Evolutionary conservation across 2,797 vertebrate species (phyloP).

Genomic region (Arremon brunneinucha): DNA sequence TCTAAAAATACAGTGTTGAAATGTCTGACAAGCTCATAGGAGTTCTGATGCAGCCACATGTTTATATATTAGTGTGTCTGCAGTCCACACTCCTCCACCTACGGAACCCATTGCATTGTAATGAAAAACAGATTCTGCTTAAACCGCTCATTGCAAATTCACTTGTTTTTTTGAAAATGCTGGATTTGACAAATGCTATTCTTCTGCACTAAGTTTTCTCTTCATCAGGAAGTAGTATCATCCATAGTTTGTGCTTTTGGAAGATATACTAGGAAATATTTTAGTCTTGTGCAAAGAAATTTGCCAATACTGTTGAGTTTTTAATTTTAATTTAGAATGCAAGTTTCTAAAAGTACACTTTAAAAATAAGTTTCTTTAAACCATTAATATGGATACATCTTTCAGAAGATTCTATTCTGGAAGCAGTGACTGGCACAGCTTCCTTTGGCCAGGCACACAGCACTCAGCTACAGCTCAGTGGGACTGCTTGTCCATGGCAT

Average conservation of each 20-base stretch:
- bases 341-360: background rate
- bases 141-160: background rate
- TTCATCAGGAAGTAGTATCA: background rate
- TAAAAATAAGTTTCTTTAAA: background rate
- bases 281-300: background rate
- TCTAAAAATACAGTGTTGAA: slow-evolving; percentile 51
- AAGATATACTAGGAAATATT: background rate
- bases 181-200: background rate
- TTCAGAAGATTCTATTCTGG: background rate
- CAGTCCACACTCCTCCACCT: background rate
- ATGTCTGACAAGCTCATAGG: slow-evolving; percentile 6
- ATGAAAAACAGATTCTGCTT: background rate
- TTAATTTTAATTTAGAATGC: background rate
- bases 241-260: background rate
- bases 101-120: background rate
- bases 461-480: background rate
- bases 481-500: background rate
- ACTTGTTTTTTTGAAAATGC: background rate
- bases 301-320: background rate
- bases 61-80: background rate
- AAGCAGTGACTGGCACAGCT: background rate
- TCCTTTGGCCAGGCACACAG: background rate
- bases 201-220: background rate
- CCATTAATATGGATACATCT: background rate
- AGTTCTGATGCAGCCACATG: background rate